Conservation (phyloP, 2,888 invertebrate genomes). For the Rhimphoctona megacephalus region DNA sequence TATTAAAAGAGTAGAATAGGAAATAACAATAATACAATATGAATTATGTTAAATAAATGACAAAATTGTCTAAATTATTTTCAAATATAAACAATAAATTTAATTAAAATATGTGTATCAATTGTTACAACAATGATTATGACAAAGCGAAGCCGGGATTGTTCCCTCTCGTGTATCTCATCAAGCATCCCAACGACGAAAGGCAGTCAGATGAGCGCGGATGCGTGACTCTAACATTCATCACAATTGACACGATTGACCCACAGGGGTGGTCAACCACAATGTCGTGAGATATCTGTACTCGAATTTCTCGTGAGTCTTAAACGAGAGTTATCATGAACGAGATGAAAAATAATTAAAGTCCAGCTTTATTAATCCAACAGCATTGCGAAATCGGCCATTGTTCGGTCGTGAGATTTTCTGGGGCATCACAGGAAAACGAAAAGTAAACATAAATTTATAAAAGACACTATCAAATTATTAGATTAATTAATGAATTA, state of each 20-base stretch:
- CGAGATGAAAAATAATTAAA: conserved; percentile 5
- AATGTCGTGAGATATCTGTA: conserved; percentile 57
- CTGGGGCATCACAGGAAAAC: not conserved
- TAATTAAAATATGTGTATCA: too few relatives aligned
- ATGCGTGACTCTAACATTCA: conserved; percentile 77
- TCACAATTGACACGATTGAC: conserved; percentile 83
- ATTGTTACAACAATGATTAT: not conserved
- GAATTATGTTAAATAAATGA: not conserved
- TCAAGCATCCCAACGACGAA: conserved; percentile 30
- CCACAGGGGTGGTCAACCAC: conserved; percentile 78
- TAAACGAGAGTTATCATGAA: not conserved
- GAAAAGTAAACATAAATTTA: not conserved
- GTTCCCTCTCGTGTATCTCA: conserved; percentile 16
- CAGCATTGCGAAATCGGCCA: not conserved
- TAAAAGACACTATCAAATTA: too few relatives aligned
- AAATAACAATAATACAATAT: not conserved
- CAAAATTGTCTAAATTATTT: not conserved
- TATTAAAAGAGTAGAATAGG: not conserved
- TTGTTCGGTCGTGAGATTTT: not conserved
- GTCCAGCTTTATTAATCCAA: conserved; percentile 2
- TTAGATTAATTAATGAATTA: not conserved
- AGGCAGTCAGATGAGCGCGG: conserved; percentile 67
- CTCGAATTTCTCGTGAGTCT: conserved; percentile 5
- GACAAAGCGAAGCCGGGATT: conserved; percentile 40
- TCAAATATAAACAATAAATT: not conserved